Evolutionary conservation across 1,140 invertebrate genomes (phyloP).

Genomic region (Neotoxoptera formosana): DNA sequence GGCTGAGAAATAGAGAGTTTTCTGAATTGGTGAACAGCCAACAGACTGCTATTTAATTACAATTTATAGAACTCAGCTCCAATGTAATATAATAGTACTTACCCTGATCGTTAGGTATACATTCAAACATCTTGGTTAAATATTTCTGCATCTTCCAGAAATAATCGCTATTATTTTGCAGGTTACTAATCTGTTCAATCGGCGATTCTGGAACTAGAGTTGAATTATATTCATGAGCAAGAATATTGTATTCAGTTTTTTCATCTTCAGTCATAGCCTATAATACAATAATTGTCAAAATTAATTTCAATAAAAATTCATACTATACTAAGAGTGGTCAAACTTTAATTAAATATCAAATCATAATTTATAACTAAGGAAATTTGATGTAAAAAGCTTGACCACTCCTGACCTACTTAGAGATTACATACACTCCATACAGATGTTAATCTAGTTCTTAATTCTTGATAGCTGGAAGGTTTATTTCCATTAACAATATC

Average conservation of each 20-base stretch:
- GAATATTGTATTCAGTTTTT: neutral
- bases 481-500: neutral
- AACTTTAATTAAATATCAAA: neutral
- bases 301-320: neutral
- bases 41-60: neutral
- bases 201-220: neutral
- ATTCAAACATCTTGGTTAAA: slow-evolving; percentile 9
- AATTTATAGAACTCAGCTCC: neutral
- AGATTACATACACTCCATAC: slow-evolving; percentile 39
- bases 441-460: neutral
- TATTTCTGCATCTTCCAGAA: neutral
- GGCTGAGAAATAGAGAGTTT: neutral
- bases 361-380: slow-evolving; percentile 2
- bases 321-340: neutral
- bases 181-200: neutral
- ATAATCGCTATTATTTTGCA: neutral
- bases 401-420: neutral
- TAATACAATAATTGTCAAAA: neutral
- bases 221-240: neutral
- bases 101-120: neutral
- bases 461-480: neutral
- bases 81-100: neutral
- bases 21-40: neutral
- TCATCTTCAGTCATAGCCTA: neutral
- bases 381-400: neutral